Percentiles rank a stretch among this genome's conserved stretches.
Conservation (phyloP, 2,797 vertebrate species). For the Dendrocincla tyrannina region DNA sequence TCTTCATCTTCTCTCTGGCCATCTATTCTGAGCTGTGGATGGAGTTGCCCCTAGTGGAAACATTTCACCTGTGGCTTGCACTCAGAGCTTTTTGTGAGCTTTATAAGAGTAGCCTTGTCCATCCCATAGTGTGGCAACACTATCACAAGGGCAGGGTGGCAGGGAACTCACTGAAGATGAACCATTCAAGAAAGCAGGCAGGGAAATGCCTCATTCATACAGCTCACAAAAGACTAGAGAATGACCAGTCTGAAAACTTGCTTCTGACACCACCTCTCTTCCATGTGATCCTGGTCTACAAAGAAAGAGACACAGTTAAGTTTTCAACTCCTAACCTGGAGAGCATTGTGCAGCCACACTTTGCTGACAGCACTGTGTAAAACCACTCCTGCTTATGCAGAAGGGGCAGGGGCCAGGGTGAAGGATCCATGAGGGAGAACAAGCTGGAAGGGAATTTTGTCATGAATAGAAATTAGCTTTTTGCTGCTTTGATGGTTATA, state of each 20-base stretch:
- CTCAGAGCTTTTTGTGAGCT: background rate
- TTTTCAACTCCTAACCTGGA: background rate
- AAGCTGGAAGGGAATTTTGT: background rate
- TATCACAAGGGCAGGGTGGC: background rate
- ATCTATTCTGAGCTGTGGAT: background rate
- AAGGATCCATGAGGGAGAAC: background rate
- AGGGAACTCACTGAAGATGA: background rate
- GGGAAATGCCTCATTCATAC: background rate
- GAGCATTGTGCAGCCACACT: background rate
- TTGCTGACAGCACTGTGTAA: background rate
- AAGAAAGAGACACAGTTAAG: background rate
- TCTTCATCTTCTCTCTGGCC: background rate
- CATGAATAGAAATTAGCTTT: background rate
- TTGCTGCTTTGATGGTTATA: background rate
- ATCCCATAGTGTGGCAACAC: accelerated
- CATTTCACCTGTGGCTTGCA: background rate
- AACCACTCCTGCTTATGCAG: background rate
- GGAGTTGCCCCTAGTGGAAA: background rate
- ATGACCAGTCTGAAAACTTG: background rate
- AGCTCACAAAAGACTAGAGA: background rate
- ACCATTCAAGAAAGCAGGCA: background rate
- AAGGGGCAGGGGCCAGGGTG: background rate
- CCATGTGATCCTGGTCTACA: background rate
- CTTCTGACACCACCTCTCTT: background rate
- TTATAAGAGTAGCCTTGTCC: background rate